phyloP scores from a whole-genome alignment of 23 tunicate genomes.

The Clavelina lepadiformis region DNA sequence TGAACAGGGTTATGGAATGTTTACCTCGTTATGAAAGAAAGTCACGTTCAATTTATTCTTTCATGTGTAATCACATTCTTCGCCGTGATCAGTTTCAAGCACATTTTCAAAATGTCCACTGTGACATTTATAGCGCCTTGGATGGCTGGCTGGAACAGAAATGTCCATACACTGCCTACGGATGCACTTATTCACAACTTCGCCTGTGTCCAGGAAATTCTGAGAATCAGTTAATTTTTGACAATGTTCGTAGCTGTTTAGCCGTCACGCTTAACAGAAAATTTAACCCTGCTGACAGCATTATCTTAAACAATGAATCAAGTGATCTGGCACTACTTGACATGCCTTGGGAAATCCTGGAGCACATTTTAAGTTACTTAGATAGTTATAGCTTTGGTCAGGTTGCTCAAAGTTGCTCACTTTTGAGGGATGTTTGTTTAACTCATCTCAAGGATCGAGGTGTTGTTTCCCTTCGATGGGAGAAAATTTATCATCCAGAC shows the following conservation, averaged over 20 bases:
- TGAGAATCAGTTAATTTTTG: constrained; percentile 18
- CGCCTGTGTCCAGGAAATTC: constrained; percentile 40
- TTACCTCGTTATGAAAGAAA: constrained; percentile 42
- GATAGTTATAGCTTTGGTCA: constrained; percentile 70
- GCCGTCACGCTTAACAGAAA: too few species aligned
- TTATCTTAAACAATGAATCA: too few species aligned
- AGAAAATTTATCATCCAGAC: constrained; percentile 32
- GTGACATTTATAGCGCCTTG: constrained; percentile 58
- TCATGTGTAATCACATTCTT: constrained; percentile 67
- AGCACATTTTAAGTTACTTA: constrained; percentile 20
- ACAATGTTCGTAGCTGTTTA: constrained; percentile 30
- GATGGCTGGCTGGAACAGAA: constrained; percentile 79
- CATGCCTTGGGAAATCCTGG: constrained; percentile 56
- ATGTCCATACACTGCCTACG: constrained; percentile 66
- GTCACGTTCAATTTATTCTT: constrained; percentile 27
- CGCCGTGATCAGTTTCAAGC: constrained; percentile 65
- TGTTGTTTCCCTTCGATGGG: constrained; percentile 55
- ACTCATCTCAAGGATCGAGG: constrained; percentile 40
- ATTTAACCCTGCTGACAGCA: too few species aligned
- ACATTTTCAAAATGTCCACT: constrained; percentile 63
- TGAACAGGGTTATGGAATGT: constrained; percentile 27
- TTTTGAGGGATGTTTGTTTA: constrained; percentile 31
- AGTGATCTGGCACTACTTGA: too few species aligned
- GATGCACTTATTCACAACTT: constrained; percentile 41
- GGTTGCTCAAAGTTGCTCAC: constrained; percentile 40